These are phyloP conservation scores for Diplogasteroides magnus DNA, from an alignment of 1,140 invertebrate genomes.

Conservation along the genomic window DNA sequence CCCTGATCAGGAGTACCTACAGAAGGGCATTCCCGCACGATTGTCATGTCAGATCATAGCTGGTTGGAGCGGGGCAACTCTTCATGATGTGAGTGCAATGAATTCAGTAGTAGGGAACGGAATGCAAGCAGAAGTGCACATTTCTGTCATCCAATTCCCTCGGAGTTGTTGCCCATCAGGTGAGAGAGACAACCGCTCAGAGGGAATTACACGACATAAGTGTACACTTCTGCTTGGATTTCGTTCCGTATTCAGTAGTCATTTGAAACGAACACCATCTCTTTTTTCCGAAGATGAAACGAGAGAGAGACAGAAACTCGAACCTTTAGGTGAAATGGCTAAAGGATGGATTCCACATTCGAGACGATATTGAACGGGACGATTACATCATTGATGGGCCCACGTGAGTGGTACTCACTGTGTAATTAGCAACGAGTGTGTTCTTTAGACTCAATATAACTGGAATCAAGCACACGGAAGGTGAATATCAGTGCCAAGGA, in stretches of 20 bases:
- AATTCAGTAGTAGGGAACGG: slow-evolving; percentile 13
- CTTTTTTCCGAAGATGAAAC: not conserved
- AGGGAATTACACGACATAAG: too few relatives aligned
- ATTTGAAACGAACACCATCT: not conserved
- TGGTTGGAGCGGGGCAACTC: slow-evolving; percentile 4
- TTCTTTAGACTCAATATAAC: not conserved
- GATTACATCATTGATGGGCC: not conserved
- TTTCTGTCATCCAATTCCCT: slow-evolving; percentile 6
- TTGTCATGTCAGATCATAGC: slow-evolving; percentile 17
- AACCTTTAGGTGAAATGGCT: not conserved
- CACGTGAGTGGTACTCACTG: not conserved
- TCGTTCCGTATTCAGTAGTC: not conserved
- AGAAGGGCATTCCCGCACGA: slow-evolving; percentile 6
- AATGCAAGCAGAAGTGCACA: too few relatives aligned
- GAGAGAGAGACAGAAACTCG: not conserved
- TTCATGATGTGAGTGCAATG: slow-evolving; percentile 2
- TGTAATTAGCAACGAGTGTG: too few relatives aligned
- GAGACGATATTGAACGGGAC: not conserved
- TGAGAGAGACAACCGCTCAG: slow-evolving; percentile 20
- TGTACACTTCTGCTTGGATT: too few relatives aligned
- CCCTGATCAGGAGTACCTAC: slow-evolving; percentile 16
- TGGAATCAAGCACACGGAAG: slow-evolving; percentile 8
- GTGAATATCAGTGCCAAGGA: slow-evolving; percentile 25
- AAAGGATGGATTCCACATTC: not conserved
- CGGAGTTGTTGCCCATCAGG: not conserved